A percentile compares a stretch with the other conserved stretches of the same genome.
Evolutionary conservation across 2,113 vertebrate species (phyloP).

Genomic region (Phoenicopterus ruber): DNA sequence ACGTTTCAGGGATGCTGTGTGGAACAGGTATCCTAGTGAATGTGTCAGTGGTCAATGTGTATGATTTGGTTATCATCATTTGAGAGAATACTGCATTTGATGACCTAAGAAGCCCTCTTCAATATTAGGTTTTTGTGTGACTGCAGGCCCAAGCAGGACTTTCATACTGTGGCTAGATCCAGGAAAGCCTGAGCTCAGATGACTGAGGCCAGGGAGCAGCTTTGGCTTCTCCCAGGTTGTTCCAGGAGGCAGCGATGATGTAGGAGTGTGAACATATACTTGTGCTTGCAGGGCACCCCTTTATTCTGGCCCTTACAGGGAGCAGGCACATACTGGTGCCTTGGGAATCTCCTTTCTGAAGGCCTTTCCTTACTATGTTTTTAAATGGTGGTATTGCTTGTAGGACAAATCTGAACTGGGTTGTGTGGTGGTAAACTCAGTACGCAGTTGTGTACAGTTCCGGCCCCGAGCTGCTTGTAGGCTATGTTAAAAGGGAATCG

Average conservation of each 20-base stretch:
- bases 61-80: neutral
- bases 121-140: neutral
- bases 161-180: neutral
- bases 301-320: neutral
- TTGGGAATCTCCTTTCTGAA: neutral
- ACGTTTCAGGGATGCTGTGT: neutral
- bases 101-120: neutral
- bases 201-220: neutral
- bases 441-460: rapidly evolving
- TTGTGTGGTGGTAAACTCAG: neutral
- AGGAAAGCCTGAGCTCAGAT: neutral
- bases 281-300: neutral
- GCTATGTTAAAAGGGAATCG: neutral
- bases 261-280: neutral
- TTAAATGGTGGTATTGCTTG: neutral
- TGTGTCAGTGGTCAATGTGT: neutral
- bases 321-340: neutral
- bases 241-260: neutral
- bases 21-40: neutral
- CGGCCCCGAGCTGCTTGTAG: neutral
- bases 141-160: neutral
- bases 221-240: neutral
- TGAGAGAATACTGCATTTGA: neutral
- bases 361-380: neutral
- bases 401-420: neutral